Evolutionary conservation across 2,797 vertebrate genomes (phyloP).

Genomic region (Prionace glauca): DNA sequence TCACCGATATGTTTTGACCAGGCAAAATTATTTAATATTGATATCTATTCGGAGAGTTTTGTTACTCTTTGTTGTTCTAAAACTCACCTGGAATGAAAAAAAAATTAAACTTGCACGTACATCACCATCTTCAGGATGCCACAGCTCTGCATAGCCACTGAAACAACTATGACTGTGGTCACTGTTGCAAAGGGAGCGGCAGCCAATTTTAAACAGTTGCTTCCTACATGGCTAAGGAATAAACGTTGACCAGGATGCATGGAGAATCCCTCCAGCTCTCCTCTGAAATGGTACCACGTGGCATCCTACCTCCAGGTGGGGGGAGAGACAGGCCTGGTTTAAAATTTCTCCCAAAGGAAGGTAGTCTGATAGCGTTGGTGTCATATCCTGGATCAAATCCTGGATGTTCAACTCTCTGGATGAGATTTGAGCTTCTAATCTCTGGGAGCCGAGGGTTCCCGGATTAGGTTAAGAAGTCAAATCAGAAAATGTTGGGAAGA

Average conservation of each 20-base stretch:
- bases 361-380: not conserved
- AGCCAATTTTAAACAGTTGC: not conserved
- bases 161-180: not conserved
- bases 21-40: not conserved
- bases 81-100: not conserved
- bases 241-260: not conserved
- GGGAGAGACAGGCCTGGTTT: not conserved
- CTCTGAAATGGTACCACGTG: not conserved
- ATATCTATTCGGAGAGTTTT: not conserved
- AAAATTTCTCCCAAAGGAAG: not conserved
- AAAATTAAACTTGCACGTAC: not conserved
- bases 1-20: not conserved
- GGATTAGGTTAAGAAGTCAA: not conserved
- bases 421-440: not conserved
- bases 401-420: no score
- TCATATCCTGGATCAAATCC: no score
- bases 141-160: not conserved
- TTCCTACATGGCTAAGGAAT: not conserved
- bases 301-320: no score
- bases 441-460: not conserved
- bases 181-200: not conserved
- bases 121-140: not conserved
- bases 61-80: not conserved
- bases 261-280: not conserved
- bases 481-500: no score